These are phyloP conservation scores for Muntiacus muntjak DNA, from an alignment of 2,113 vertebrate genomes.

Conservation along the genomic window DNA sequence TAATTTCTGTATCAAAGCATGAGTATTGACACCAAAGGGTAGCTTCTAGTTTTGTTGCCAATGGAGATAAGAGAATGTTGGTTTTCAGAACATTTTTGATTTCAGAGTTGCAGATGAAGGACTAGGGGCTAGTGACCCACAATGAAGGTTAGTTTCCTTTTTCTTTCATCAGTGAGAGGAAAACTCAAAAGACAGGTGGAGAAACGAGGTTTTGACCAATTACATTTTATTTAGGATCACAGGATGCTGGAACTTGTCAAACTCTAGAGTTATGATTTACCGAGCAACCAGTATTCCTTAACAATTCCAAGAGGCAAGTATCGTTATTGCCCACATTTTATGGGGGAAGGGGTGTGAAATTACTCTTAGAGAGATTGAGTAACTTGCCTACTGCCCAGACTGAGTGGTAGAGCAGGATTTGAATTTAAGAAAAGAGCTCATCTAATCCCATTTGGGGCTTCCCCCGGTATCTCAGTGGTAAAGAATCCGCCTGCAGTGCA, in stretches of 20 bases:
- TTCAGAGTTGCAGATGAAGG: not conserved
- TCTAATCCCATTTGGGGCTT: not conserved
- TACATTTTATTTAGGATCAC: not conserved
- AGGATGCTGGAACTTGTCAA: not conserved
- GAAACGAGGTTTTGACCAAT: not conserved
- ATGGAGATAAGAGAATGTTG: not conserved
- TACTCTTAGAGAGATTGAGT: not conserved
- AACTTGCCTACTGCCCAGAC: not conserved
- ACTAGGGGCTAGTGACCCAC: not conserved
- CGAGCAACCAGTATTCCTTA: not conserved
- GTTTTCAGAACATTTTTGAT: not conserved
- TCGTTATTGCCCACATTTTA: not conserved
- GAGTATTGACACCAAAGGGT: not conserved
- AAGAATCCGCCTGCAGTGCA: not conserved
- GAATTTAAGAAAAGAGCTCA: not conserved
- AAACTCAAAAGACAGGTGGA: not conserved
- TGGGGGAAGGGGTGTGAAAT: not conserved
- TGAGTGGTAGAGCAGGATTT: not conserved
- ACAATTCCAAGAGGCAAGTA: not conserved
- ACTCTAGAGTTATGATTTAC: not conserved
- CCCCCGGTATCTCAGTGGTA: not conserved
- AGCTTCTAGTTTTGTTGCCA: not conserved
- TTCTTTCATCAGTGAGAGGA: not conserved
- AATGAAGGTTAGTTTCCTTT: not conserved
- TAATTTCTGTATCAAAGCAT: not conserved